Evolutionary conservation across 2,797 vertebrate genomes (phyloP).

Genomic region (Manis pentadactyla): DNA sequence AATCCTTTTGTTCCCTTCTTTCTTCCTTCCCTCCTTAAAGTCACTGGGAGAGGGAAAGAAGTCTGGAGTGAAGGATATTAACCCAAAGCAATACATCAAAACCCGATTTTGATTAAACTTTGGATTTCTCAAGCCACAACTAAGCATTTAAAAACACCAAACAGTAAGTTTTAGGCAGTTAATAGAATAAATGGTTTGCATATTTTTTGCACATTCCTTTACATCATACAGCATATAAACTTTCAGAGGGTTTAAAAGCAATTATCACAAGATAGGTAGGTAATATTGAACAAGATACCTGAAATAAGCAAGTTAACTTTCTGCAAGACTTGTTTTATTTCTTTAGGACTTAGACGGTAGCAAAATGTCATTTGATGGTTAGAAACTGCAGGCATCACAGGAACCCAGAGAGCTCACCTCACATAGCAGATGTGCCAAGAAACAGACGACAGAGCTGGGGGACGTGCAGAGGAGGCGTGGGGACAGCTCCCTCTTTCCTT

Average conservation of each 20-base stretch:
- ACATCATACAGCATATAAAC: constrained; percentile 17
- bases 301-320: constrained; percentile 58
- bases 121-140: constrained; percentile 17
- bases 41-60: constrained; percentile 2
- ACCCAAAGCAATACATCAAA: background rate
- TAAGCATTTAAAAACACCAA: constrained; percentile 14
- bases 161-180: constrained; percentile 26
- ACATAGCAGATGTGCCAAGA: background rate
- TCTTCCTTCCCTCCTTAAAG: background rate
- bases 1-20: background rate
- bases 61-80: constrained; percentile 32
- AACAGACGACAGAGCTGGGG: background rate
- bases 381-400: constrained; percentile 53
- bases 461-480: background rate
- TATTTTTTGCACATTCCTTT: background rate
- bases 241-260: constrained; percentile 55
- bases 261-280: constrained; percentile 40
- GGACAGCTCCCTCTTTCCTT: background rate
- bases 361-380: background rate
- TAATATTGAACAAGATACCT: constrained; percentile 53
- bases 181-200: constrained; percentile 3
- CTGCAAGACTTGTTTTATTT: constrained; percentile 42
- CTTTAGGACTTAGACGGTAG: background rate
- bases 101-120: background rate
- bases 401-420: background rate